Conservation (phyloP, 2,797 vertebrate genomes). For the Xiphophorus birchmanni region DNA sequence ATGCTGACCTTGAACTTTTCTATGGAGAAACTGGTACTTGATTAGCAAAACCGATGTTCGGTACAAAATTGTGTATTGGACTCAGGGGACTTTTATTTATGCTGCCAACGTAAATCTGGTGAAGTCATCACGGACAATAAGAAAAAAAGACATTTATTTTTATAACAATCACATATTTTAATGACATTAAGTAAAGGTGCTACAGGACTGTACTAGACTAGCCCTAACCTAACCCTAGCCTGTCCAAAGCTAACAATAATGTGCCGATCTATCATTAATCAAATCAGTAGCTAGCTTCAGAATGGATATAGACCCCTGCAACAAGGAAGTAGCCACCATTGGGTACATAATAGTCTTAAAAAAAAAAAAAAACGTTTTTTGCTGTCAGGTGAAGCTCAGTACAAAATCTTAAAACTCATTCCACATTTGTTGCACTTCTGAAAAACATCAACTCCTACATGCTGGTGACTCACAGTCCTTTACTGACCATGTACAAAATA, state of each 20-base stretch:
- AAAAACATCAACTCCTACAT: conserved; percentile 59
- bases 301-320: background rate
- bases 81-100: background rate
- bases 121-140: background rate
- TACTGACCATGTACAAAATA: conserved; percentile 30
- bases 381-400: background rate
- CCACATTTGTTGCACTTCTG: conserved; percentile 46
- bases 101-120: background rate
- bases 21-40: background rate
- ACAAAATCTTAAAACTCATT: conserved; percentile 26
- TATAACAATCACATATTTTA: background rate
- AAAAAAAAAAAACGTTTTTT: background rate
- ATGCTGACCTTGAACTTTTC: background rate
- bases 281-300: background rate
- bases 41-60: background rate
- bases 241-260: background rate
- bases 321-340: background rate
- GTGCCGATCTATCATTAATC: background rate
- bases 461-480: conserved; percentile 57
- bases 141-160: background rate
- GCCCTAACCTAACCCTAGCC: no score
- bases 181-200: background rate
- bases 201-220: background rate
- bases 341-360: background rate
- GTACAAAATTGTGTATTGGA: background rate